phyloP scores from a whole-genome alignment of 2,113 vertebrate species.

The Sylvia atricapilla region DNA sequence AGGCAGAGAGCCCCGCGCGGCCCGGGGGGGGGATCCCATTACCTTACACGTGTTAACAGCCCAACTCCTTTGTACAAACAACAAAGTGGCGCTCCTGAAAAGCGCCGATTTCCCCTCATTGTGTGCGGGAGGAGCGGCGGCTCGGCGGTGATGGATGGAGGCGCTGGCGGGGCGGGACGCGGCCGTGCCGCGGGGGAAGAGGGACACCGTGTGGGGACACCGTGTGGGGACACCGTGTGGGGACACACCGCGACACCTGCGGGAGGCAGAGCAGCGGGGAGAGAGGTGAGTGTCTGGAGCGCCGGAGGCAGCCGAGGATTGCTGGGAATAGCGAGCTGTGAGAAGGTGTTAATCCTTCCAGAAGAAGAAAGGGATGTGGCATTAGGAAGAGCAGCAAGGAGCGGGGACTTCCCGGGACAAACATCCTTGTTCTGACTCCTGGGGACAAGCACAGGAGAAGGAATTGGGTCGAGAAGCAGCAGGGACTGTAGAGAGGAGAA shows the following conservation, averaged over 20 bases:
- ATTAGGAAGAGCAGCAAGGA: background rate
- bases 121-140: conserved; percentile 67
- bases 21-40: conserved; percentile 76
- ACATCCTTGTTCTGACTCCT: background rate
- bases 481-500: rapidly evolving
- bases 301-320: rapidly evolving
- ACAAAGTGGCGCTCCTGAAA: conserved; percentile 75
- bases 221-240: conserved; percentile 81
- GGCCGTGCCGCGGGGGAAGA: conserved; percentile 70
- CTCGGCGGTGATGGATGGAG: conserved; percentile 76
- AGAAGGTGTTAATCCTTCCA: no score
- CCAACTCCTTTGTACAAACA: conserved; percentile 77
- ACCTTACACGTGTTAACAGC: conserved; percentile 83
- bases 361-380: background rate
- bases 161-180: conserved; percentile 50
- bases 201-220: conserved; percentile 76
- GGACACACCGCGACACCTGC: background rate
- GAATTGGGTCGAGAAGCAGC: background rate
- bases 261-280: rapidly evolving
- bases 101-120: conserved; percentile 57
- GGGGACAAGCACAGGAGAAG: background rate
- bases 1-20: conserved; percentile 68
- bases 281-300: rapidly evolving
- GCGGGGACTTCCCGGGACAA: rapidly evolving
- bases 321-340: rapidly evolving